Base-by-base conservation (phyloP, 2,797 vertebrate genomes). In the Chelon labrosus region DNA sequence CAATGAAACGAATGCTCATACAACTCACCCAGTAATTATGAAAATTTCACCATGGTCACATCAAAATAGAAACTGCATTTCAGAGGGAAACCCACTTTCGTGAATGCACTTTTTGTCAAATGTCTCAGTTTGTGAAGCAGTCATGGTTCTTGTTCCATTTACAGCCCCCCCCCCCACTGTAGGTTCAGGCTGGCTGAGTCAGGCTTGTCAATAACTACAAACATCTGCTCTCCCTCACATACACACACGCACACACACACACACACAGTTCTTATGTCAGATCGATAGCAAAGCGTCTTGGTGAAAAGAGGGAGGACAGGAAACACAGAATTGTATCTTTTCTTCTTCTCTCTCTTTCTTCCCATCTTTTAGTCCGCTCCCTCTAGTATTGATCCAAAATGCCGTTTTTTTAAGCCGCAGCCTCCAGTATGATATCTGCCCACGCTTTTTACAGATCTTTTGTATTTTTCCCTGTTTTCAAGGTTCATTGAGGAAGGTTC, bases 361-460 rank as follows among this genome's bases (percentile, higher is more conserved):
- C 58, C 57, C 35, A 5, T 83, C 74, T 70, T 78, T 79, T 60
- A 62, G 75, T 59, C 75, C 59, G 38, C 73, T 84, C 70, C 79
- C 27, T 83, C 65, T 72, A 27, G 55, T 89, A 93, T 92, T 63
- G 91, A 94, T 93, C 82, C 73, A 64, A 57, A 89, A 73, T 75
- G 38, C 20, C 22, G 3, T 66, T 80, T 72, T 89, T 92, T 91
- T 90, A 91, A 91, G 86, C 86, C 65, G 75, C 78, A 84, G 91
- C 86, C 89, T 89, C 64, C 80, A 78, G 84, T 69, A 38, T 49
- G 52, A 64, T 71, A 75, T 64, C 68, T 63, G 74, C 71, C 54
- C 52, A 50, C 70, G 57, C 49, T 53, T 71, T 79, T 55, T 54
- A 58, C 50, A 55, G 12, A 58, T 68, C 38, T 25, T 53, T 37